Evolutionary conservation across 2,888 invertebrate genomes (phyloP), one percentile per base, ranked within the genome.

Genomic region (Pollenia labialis): DNA sequence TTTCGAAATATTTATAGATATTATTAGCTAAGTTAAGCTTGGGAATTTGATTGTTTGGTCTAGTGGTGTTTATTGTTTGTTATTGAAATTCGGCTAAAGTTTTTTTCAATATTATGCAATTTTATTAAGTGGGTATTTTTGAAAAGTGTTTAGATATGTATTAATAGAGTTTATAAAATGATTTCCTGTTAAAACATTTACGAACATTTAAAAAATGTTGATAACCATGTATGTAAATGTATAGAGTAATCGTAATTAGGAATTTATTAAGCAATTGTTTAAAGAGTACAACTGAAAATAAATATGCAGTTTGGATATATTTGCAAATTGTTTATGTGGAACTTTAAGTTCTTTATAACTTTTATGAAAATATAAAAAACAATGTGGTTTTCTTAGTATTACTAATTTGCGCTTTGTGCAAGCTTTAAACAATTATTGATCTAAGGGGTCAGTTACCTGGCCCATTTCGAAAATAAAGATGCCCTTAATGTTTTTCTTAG

Each of bases 1-100:
- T 58, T 75, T 72, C 77, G 77, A 81, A 77, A 81, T 77, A 77
- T 77, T 84, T 81, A 81, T 81, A 76, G 50, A 50, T 77, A 76
- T 74, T 77, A 44, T 74, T 62, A 77, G 60, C 77, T 81, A 74
- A 60, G 10, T 82, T 69, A 66, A 74, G 32, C 6, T 32, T 32
- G 62, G 14, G 52, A 62, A 40, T 81, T 50, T 32, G 42, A 14
- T 14, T 79, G 44, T 50, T 54, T 48, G n/a, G 46, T 74, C n/a
- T 56, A 6, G 6, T 62, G 44, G 42, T 42, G 6, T 66, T 60
- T 58, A 40, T 72, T 52, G 42, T 44, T 46, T 68, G 72, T 48
- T 80, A 80, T 76, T 83, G 71, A 83, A 81, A 81, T 81, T 86
- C 66, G 75, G 71, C 72, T 44, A 64, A 48, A 52, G 18, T 23